These are phyloP conservation scores for Novumbra hubbsi DNA, from an alignment of 2,797 vertebrate genomes.

Conservation along the genomic window DNA sequence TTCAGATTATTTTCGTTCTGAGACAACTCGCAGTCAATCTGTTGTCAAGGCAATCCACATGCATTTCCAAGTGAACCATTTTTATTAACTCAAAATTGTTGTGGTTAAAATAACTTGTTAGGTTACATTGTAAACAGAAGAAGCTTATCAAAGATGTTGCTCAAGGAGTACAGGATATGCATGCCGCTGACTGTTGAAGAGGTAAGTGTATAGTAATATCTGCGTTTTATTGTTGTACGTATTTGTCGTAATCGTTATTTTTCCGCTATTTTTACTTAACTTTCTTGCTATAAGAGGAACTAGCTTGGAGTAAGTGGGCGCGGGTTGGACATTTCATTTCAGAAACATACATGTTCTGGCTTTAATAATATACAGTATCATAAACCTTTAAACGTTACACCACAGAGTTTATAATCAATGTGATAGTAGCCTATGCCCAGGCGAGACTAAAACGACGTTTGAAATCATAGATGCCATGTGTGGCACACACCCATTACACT, in stretches of 20 bases:
- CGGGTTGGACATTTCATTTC: not conserved
- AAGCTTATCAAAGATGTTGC: slow-evolving; percentile 78
- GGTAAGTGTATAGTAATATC: slow-evolving; percentile 75
- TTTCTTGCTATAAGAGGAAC: not conserved
- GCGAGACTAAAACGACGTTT: not conserved
- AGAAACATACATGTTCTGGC: not conserved
- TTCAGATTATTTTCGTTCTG: slow-evolving; percentile 6
- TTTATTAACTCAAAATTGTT: slow-evolving; percentile 12
- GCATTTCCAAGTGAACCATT: slow-evolving; percentile 52
- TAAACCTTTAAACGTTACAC: not conserved
- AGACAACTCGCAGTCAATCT: slow-evolving; percentile 4
- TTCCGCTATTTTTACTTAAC: not conserved
- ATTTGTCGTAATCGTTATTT: not conserved
- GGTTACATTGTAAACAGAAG: slow-evolving; percentile 44
- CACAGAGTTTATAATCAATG: not conserved
- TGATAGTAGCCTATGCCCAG: too few relatives aligned
- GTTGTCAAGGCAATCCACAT: slow-evolving; percentile 36
- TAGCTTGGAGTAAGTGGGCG: not conserved
- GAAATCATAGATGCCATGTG: not conserved
- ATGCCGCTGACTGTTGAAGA: slow-evolving; percentile 96
- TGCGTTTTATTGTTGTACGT: not conserved
- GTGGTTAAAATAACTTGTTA: slow-evolving; percentile 15
- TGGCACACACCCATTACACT: not conserved
- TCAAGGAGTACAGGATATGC: slow-evolving; percentile 98
- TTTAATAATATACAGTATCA: not conserved